phyloP scores from a whole-genome alignment of 2,797 vertebrate species.

The Ibycter americanus region DNA sequence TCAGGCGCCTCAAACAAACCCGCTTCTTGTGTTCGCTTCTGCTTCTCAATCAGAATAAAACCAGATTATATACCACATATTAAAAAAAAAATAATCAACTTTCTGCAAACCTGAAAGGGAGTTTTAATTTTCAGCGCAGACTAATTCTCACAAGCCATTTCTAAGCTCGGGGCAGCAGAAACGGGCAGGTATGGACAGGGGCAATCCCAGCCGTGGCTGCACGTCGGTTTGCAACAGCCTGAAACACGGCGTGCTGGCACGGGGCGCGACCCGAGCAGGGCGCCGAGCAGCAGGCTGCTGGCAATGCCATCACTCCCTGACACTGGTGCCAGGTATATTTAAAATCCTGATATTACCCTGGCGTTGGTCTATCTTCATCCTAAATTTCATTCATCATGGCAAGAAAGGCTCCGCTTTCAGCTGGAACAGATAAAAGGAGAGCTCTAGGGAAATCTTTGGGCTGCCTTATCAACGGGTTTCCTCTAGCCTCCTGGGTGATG shows the following conservation, averaged over 20 bases:
- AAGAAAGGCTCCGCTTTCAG: neutral
- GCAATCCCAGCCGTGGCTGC: neutral
- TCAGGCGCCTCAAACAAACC: neutral
- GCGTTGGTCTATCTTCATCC: neutral
- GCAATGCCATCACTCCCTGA: accelerated
- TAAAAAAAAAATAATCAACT: neutral
- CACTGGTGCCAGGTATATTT: neutral
- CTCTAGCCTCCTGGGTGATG: neutral
- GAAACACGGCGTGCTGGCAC: neutral
- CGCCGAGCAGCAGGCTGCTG: accelerated
- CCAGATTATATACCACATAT: no score
- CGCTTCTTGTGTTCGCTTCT: neutral
- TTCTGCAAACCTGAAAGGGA: neutral
- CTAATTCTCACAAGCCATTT: neutral
- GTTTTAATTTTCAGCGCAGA: neutral
- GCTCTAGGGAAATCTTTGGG: neutral
- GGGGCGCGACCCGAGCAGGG: neutral
- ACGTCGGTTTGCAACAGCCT: neutral
- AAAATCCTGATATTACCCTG: neutral
- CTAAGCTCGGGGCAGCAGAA: neutral
- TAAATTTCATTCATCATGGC: no score
- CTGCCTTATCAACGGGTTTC: neutral
- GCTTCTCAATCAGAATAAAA: neutral
- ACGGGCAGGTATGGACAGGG: neutral
- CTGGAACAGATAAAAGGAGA: neutral